These are phyloP conservation scores for Epistrophe grossulariae DNA, from an alignment of 2,888 invertebrate genomes.

Conservation along the genomic window DNA sequence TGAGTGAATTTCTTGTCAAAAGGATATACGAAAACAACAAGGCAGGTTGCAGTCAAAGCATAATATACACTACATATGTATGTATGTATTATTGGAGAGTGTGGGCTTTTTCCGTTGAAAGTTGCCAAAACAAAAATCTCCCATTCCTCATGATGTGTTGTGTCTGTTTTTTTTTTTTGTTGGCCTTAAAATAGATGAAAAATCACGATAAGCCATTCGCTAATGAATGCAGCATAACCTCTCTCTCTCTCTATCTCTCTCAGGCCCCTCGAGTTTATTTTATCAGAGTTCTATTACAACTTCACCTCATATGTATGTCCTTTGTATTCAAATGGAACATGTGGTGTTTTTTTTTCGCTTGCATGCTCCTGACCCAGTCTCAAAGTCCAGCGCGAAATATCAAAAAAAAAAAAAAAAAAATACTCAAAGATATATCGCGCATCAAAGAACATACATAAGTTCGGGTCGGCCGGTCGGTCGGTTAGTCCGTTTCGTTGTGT, in stretches of 20 bases:
- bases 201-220: conserved; percentile 72
- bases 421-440: conserved; percentile 52
- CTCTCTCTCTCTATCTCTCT: not conserved
- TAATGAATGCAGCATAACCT: conserved; percentile 64
- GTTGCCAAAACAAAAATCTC: conserved; percentile 23
- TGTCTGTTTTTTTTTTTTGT: not conserved
- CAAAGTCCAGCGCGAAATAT: conserved; percentile 13
- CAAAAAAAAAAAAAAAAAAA: not conserved
- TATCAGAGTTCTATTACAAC: not conserved
- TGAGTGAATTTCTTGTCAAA: conserved; percentile 59
- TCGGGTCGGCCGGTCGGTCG: conserved; percentile 39
- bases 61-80: not conserved
- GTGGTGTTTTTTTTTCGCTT: conserved; percentile 25
- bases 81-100: not conserved
- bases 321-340: conserved; percentile 34
- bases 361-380: conserved; percentile 69
- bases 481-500: too few relatives aligned
- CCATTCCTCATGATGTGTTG: not conserved
- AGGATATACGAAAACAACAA: conserved; percentile 11
- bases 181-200: conserved; percentile 59
- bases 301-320: conserved; percentile 35
- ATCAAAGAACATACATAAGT: conserved; percentile 68
- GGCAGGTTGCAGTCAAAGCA: conserved; percentile 34
- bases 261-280: not conserved
- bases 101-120: conserved; percentile 9